Evolutionary conservation across 2,113 vertebrate genomes (phyloP), one percentile per base, ranked within the genome.

Genomic region (Sinocyclocheilus anophthalmus): DNA sequence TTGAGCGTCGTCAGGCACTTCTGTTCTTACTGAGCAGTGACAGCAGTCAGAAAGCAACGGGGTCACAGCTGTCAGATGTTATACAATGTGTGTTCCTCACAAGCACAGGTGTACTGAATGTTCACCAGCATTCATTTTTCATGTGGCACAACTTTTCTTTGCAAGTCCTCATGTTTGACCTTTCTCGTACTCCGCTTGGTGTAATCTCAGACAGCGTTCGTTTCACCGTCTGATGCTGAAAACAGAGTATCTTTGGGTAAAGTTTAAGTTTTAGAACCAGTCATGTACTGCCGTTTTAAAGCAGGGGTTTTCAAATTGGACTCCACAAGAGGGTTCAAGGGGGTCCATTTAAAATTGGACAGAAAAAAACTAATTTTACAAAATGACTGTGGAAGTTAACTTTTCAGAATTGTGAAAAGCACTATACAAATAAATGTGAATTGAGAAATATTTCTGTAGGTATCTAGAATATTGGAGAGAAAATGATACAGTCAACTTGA

Each of bases 101-200:
- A 79, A 57, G 0, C 69, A 39, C 69, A 22, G 18, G 14, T 0
- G 50, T 1, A 13, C 18, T 4, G 30, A 37, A 78, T 3, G 3
- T 18, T 57, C 50, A 13, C 55, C 33, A 14, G 50, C 77, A 61
- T 79, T 79, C 4, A 42, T 79, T 61, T 81, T 45, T 81, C 78
- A 63, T 65, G 78, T 8, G 33, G 2, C 8, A 12, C 20, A 14
- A 10, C 20, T 48, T 76, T 53, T 24, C 42, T 61, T 67, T 48
- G 9, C 20, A 16, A 10, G 1, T 33, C 30, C 39, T 18, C n/a
- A 1, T 67, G 42, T 14, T 86, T 75, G 70, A 78, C 59, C 39
- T 73, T 72, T 75, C 42, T 75, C 22, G 12, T 6, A n/a, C 10
- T 75, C 70, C 9, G 18, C 69, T 79, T 50, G n/a, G 53, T 65